These are phyloP conservation scores for Lagocephalus sceleratus DNA, from an alignment of 2,797 vertebrate genomes.

Conservation along the genomic window DNA sequence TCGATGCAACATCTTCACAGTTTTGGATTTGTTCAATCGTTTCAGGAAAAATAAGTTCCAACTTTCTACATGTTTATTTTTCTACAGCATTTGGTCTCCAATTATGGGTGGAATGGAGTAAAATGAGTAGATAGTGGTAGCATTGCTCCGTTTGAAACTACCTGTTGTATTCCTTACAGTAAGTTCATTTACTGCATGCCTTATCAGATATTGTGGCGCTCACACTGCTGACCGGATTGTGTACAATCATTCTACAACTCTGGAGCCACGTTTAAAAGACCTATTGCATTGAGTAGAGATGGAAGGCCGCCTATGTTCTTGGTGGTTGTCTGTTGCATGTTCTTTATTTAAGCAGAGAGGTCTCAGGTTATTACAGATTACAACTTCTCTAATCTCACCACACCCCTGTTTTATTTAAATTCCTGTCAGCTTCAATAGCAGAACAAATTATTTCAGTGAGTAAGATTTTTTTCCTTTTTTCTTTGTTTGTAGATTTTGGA, in stretches of 20 bases:
- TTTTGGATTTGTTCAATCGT: too few relatives aligned
- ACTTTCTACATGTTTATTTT: background rate
- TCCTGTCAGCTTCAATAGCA: background rate
- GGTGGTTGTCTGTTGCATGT: too few relatives aligned
- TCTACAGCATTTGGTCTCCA: too few relatives aligned
- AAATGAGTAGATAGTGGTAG: too few relatives aligned
- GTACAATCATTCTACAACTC: constrained; percentile 44
- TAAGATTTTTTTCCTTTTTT: constrained; percentile 7
- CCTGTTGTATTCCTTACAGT: background rate
- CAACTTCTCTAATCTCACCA: background rate
- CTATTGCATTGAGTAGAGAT: too few relatives aligned
- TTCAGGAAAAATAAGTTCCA: too few relatives aligned
- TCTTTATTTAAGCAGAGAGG: too few relatives aligned
- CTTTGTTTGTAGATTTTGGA: constrained; percentile 83
- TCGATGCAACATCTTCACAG: too few relatives aligned
- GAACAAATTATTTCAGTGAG: background rate
- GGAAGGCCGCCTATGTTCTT: too few relatives aligned
- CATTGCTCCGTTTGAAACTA: background rate
- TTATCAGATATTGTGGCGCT: constrained; percentile 45
- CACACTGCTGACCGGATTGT: constrained; percentile 52
- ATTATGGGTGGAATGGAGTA: too few relatives aligned
- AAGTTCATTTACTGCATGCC: constrained; percentile 28
- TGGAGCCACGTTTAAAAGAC: constrained; percentile 32
- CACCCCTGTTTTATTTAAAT: background rate
- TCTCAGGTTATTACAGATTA: background rate